These are phyloP conservation scores for Netelia virgata DNA, from an alignment of 2,888 invertebrate genomes.

Conservation along the genomic window DNA sequence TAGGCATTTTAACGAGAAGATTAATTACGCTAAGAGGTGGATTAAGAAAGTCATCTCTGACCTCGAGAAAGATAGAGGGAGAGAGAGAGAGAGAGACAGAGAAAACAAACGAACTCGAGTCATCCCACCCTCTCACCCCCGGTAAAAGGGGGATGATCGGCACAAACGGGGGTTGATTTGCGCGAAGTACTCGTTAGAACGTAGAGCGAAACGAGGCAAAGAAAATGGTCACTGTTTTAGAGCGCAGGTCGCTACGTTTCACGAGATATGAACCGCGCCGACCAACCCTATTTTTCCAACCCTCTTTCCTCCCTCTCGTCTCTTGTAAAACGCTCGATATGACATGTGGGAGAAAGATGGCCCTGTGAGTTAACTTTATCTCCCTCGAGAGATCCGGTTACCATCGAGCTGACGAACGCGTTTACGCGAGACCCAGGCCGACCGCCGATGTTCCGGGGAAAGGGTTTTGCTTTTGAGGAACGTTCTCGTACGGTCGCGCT, in stretches of 20 bases:
- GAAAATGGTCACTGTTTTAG: constrained; percentile 72
- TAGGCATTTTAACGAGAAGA: constrained; percentile 79
- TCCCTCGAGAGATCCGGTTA: background rate
- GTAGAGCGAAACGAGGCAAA: background rate
- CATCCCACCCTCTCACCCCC: too few species aligned
- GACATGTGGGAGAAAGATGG: background rate
- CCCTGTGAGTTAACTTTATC: constrained; percentile 40
- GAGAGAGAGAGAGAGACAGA: too few species aligned
- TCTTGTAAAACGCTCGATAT: constrained; percentile 26
- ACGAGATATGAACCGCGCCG: constrained; percentile 27
- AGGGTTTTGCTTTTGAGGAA: constrained; percentile 12
- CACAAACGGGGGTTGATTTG: too few species aligned
- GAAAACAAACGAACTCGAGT: too few species aligned
- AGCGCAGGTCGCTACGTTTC: constrained; percentile 50
- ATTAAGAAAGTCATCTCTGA: constrained; percentile 76
- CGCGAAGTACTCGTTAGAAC: background rate
- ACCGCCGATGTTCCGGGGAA: background rate
- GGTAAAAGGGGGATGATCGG: too few species aligned
- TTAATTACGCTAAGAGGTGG: constrained; percentile 77
- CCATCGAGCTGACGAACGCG: background rate
- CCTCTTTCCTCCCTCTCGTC: background rate
- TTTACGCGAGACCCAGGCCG: background rate
- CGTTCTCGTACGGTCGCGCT: background rate
- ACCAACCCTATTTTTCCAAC: background rate
- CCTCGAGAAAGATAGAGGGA: constrained; percentile 68